Conservation (phyloP, 1,140 invertebrate genomes). For the Paraescarpia echinospica region DNA sequence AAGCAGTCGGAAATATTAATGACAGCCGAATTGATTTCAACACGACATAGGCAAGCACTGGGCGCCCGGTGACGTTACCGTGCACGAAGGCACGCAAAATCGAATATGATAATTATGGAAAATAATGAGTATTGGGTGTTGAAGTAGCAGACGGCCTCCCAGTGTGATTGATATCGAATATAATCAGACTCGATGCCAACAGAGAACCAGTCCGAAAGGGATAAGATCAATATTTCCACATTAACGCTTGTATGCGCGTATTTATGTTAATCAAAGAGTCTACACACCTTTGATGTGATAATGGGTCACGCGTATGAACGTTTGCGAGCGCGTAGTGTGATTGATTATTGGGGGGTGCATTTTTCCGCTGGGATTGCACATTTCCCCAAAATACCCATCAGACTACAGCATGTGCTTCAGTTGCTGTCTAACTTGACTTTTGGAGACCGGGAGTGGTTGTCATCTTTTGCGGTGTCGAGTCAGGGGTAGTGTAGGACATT, state of each 20-base stretch:
- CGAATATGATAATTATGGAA: conserved; percentile 2
- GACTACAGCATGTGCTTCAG: too few relatives aligned
- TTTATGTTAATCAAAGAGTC: background rate
- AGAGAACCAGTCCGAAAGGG: background rate
- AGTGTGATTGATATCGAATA: background rate
- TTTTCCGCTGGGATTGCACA: too few relatives aligned
- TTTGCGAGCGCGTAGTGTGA: too few relatives aligned
- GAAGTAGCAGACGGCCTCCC: background rate
- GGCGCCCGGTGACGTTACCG: background rate
- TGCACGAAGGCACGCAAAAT: background rate
- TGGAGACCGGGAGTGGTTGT: too few relatives aligned
- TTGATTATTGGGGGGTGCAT: too few relatives aligned
- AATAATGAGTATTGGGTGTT: background rate
- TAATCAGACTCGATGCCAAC: background rate
- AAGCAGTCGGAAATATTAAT: background rate
- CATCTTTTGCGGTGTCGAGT: too few relatives aligned
- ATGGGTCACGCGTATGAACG: background rate
- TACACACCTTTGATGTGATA: background rate
- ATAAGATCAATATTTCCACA: background rate
- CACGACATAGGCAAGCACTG: background rate
- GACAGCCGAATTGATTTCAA: background rate
- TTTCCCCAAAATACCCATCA: too few relatives aligned
- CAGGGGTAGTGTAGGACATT: too few relatives aligned
- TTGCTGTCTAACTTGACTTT: too few relatives aligned
- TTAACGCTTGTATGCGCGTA: background rate